Evolutionary conservation across 2,888 invertebrate genomes (phyloP).

Genomic region (Dromius quadrimaculatus): DNA sequence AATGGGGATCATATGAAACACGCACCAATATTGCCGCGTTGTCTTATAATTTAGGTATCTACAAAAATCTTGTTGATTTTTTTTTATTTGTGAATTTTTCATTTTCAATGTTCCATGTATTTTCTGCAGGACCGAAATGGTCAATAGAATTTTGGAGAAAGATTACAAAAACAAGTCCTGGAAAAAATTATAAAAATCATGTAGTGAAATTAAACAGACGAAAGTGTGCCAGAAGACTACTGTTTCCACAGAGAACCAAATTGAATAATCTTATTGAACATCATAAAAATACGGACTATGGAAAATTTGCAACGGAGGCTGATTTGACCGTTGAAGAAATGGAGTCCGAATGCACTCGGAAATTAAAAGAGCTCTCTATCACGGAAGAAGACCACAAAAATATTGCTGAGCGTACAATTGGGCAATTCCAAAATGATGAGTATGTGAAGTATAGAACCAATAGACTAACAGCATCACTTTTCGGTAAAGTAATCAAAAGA

Average conservation of each 20-base stretch:
- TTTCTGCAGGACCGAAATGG: constrained; percentile 1
- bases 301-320: background rate
- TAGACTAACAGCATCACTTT: constrained; percentile 18
- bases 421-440: constrained; percentile 12
- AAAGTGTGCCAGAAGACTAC: background rate
- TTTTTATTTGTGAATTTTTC: background rate
- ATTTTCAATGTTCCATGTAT: too few relatives aligned
- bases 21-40: constrained; percentile 1
- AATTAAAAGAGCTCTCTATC: background rate
- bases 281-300: background rate
- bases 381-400: background rate
- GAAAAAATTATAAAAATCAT: background rate
- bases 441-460: constrained; percentile 1
- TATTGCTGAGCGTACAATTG: background rate
- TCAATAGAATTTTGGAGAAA: background rate
- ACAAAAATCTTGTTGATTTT: too few relatives aligned
- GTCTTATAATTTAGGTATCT: background rate
- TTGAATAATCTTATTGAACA: too few relatives aligned
- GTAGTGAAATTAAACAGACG: background rate
- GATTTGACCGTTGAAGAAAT: background rate
- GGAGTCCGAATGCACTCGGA: background rate
- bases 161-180: background rate
- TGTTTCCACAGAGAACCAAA: background rate
- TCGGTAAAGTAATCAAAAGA: constrained; percentile 18
- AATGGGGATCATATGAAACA: constrained; percentile 16